A percentile compares a stretch with the other conserved stretches of the same genome.
Conservation (phyloP, 2,113 vertebrate species). For the Hippocampus barbouri region DNA sequence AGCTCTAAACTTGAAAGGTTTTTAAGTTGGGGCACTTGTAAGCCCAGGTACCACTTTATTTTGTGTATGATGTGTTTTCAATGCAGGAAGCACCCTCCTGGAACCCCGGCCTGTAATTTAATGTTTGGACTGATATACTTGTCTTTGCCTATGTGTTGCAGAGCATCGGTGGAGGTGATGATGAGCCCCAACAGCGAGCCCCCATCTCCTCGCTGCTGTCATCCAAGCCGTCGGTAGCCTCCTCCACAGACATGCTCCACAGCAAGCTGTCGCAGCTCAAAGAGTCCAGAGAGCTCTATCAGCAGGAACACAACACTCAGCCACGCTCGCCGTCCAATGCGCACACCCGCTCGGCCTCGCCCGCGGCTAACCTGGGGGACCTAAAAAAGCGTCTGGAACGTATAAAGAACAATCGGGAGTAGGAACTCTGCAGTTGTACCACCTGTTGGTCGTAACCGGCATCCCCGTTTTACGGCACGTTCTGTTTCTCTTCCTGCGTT, state of each 20-base stretch:
- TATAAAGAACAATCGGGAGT: conserved; percentile 98
- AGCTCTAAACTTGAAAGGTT: too few species aligned
- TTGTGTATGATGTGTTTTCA: too few species aligned
- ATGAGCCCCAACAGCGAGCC: conserved; percentile 76
- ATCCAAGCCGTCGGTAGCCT: conserved; percentile 88
- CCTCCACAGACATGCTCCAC: conserved; percentile 97
- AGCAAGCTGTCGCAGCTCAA: conserved; percentile 97
- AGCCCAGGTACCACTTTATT: too few species aligned
- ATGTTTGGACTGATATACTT: not conserved
- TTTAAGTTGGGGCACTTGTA: too few species aligned
- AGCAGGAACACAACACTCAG: conserved; percentile 86
- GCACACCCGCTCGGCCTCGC: conserved; percentile 75
- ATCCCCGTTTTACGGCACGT: conserved; percentile 2
- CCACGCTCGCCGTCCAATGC: conserved; percentile 72
- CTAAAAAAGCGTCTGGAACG: conserved; percentile 98
- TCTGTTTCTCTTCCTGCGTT: conserved; percentile 28
- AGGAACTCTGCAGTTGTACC: not conserved
- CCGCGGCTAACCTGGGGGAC: conserved; percentile 93
- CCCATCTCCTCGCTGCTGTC: conserved; percentile 83
- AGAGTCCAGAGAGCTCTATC: conserved; percentile 91
- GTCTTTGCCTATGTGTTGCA: conserved; percentile 13
- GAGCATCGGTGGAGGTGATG: conserved; percentile 74
- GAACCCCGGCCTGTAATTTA: not conserved
- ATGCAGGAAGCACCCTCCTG: too few species aligned
- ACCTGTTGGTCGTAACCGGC: conserved; percentile 8